A percentile compares a stretch with the other conserved stretches of the same genome.
These are phyloP conservation scores for Oophaga sylvatica DNA, from an alignment of 2,797 vertebrate genomes.

Conservation along the genomic window DNA sequence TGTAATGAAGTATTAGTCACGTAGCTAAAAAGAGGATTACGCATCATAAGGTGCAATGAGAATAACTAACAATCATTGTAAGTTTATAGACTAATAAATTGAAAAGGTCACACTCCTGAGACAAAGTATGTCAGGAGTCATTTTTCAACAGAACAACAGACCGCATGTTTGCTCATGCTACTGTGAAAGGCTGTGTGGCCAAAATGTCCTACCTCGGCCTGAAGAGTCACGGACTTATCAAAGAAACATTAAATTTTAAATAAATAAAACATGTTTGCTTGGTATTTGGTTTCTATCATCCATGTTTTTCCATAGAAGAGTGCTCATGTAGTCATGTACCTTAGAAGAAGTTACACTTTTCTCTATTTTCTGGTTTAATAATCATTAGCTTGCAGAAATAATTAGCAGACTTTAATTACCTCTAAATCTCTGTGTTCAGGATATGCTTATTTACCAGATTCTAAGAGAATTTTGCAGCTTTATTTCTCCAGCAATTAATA, in stretches of 20 bases:
- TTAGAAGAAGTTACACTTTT: neutral
- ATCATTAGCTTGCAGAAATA: conserved; percentile 6
- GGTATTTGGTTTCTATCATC: neutral
- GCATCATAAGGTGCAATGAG: no score
- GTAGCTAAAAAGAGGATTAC: no score
- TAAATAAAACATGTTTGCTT: neutral
- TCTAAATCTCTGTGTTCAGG: neutral
- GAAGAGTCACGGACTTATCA: neutral
- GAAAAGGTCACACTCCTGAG: no score
- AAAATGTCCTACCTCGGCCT: no score
- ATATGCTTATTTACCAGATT: conserved; percentile 16
- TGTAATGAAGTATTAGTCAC: no score
- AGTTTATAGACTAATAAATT: no score
- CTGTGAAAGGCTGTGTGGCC: no score
- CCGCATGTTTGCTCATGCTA: no score
- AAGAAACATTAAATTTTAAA: neutral
- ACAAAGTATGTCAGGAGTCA: no score
- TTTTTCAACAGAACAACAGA: no score
- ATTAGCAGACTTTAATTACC: conserved; percentile 15
- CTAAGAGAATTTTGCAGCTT: neutral
- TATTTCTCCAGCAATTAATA: conserved; percentile 11
- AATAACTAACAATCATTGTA: no score
- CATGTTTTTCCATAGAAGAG: neutral
- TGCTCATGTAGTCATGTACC: neutral
- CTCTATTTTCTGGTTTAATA: neutral